Evolutionary conservation across 2,888 invertebrate species (phyloP).

Genomic region (Yponomeuta cagnagella): DNA sequence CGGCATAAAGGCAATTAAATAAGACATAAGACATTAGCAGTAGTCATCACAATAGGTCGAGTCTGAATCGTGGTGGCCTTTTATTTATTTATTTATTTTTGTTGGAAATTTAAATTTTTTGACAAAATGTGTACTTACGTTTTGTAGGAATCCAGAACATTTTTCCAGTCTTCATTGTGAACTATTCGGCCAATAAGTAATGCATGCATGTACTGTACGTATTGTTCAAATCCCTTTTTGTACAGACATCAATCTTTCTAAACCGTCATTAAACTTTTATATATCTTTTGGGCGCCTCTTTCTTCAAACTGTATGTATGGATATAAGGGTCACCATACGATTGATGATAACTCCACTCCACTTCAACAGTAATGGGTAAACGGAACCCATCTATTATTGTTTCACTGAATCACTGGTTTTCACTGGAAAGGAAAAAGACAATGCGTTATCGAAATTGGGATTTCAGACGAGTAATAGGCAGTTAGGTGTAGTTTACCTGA

Average conservation of each 20-base stretch:
- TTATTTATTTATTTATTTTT: too few relatives aligned
- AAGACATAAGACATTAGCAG: too few relatives aligned
- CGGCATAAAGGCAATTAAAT: too few relatives aligned
- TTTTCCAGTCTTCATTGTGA: not conserved
- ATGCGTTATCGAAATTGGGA: not conserved
- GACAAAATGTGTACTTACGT: slow-evolving; percentile 34
- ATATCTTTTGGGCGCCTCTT: not conserved
- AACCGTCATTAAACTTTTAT: not conserved
- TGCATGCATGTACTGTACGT: too few relatives aligned
- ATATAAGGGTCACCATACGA: not conserved
- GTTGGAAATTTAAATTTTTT: too few relatives aligned
- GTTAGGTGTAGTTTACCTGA: not conserved
- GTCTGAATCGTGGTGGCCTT: too few relatives aligned
- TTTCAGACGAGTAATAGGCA: not conserved
- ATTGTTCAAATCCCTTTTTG: not conserved
- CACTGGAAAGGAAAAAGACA: not conserved
- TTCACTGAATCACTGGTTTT: not conserved
- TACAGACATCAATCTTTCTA: slow-evolving; percentile 3
- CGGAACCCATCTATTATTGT: not conserved
- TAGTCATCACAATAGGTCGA: too few relatives aligned
- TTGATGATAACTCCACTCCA: not conserved
- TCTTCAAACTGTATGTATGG: not conserved
- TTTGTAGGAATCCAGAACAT: slow-evolving; percentile 43
- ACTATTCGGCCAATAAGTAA: not conserved
- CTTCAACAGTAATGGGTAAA: not conserved